Evolutionary conservation across 2,888 invertebrate species (phyloP).

Genomic region (Sarcophaga subvicina): DNA sequence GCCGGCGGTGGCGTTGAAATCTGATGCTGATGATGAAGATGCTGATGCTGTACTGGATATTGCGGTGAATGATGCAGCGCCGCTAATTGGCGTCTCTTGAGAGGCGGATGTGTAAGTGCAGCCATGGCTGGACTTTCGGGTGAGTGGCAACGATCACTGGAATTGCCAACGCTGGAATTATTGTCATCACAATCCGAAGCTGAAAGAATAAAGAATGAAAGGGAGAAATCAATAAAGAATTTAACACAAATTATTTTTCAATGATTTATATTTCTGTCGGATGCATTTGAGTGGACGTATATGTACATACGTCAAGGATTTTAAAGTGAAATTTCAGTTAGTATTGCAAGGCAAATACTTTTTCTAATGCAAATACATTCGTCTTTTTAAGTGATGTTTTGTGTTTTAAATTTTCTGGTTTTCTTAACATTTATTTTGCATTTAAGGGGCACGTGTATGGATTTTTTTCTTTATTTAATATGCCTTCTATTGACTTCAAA

Average conservation of each 20-base stretch:
- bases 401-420: neutral
- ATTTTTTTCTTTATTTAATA: conserved; percentile 38
- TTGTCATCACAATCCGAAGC: conserved; percentile 81
- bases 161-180: conserved; percentile 79
- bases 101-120: conserved; percentile 72
- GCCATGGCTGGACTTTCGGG: conserved; percentile 77
- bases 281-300: too few species aligned
- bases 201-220: conserved; percentile 66
- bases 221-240: neutral
- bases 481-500: conserved; percentile 37
- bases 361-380: too few species aligned
- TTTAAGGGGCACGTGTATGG: conserved; percentile 60
- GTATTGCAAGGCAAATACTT: too few species aligned
- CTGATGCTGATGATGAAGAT: conserved; percentile 63
- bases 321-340: too few species aligned
- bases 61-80: conserved; percentile 65
- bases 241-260: too few species aligned
- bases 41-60: conserved; percentile 46
- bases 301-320: too few species aligned
- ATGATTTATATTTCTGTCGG: too few species aligned
- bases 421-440: conserved; percentile 21
- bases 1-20: conserved; percentile 50
- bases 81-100: conserved; percentile 71
- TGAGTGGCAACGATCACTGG: conserved; percentile 81
- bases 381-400: neutral